Base-by-base conservation (phyloP, 2,888 invertebrate species). In the Hedya salicella region DNA sequence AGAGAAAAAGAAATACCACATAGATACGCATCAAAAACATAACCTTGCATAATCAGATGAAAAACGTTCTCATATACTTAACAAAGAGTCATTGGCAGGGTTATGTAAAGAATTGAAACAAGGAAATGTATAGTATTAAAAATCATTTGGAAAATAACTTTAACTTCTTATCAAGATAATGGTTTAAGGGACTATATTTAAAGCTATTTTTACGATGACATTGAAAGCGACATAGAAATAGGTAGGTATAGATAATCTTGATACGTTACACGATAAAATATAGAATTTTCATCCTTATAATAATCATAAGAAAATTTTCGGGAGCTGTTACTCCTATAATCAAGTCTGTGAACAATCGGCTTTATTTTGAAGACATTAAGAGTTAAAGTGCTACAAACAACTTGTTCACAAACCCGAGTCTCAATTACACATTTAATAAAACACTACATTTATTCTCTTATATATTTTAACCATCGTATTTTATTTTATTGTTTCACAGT, bases 261-360 rank as follows among this genome's bases (percentile, higher is more conserved):
- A 82, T 86, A 86, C 81, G 80, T 81, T 83, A 75, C 75, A 86
- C 83, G 79, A 83, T 90, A 87, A 88, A 88, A 89, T 90, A 90
- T 83, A 84, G 79, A 76, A 73, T 74, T 78, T 78, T 85, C 72
- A 81, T 83, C 83, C 90, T 90, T 90, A 91, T 75, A 83, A 82
- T 91, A 91, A 90, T 91, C 91, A 91, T 91, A 91, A 91, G 91
- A 91, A 88, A 90, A 87, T 85, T 81, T 79, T 78, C 73, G 71
- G 83, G 82, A 83, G 82, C 74, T 46, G 56, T 63, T 69, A 62
- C 66, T 74, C 25, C 78, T 79, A 75, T 62, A 54, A 44, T 44
- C 71, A 73, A 76, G 75, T 71, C 67, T 73, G 76, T 78, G 76
- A 79, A 79, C 76, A 76, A 75, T 73, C 73, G 72, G 32, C 14